Base-by-base conservation (phyloP, 2,797 vertebrate genomes). In the Alcedo quadribrachys region DNA sequence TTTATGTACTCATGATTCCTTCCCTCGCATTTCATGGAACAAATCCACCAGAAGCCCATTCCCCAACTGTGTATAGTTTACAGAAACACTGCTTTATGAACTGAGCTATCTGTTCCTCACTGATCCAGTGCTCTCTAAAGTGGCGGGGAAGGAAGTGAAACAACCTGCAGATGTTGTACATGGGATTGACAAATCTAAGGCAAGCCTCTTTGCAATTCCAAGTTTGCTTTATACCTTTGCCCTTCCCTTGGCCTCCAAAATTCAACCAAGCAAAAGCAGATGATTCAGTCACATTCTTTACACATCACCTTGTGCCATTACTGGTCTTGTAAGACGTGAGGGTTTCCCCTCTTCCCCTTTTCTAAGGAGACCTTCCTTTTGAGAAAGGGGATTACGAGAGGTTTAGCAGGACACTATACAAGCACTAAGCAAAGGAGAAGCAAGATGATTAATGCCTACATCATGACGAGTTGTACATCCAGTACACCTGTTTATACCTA, bases 1-100 rank as follows among this genome's bases (percentile, higher is more conserved):
- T 97, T 96, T 96, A 97, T 80, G 95, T 95, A 96, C 93, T 95
- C 94, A 89, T 94, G 95, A 95, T 97, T 97, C 96, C 81, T 65
- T 95, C 79, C 87, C 89, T 85, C 13, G 90, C 89, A 68, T 97
- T 94, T 96, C 92, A 92, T 24, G 89, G 96, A 97, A 96, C 80
- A 92, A 96, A 96, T 97, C 91, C 93, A 87, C 91, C 95, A 96
- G 96, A 93, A 97, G 94, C 93, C 92, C 90, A 76, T 94, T 90
- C 85, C 94, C 94, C 93, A 93, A 94, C 95, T 82, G 74, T 51
- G 88, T 81, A 77, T 22, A 89, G 92, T 91, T 94, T 91, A 96
- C 92, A 84, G 90, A 95, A 95, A 88, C 55, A 6, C 63, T 74
- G 78, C 83, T 96, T 95, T 96, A 75, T 43, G 87, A 89, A 76